Base-by-base conservation (phyloP, 2,113 vertebrate species). In the Salvelinus fontinalis region DNA sequence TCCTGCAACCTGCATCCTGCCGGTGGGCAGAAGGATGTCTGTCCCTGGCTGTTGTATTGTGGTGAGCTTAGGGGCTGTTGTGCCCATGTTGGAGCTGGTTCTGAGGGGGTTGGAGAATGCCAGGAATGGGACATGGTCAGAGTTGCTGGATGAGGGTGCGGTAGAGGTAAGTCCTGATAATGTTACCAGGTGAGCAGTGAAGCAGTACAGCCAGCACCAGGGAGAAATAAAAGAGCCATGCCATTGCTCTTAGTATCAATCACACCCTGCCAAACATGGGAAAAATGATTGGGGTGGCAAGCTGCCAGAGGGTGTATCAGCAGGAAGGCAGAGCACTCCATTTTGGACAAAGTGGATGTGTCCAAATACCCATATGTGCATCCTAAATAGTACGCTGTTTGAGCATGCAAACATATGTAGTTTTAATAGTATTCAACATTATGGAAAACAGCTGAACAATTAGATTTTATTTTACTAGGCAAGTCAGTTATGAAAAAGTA, bases 211-310 rank as follows among this genome's bases (percentile, higher is more conserved):
- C 0, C 49, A 89, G 54, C 0, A 65, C 51, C 24, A 89, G 6
- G 13, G 79, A 49, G 29, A 84, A 70, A 78, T 60, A 57, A 11
- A 70, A 75, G 39, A 0, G 0, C 16, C 70, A 29, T 26, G 4
- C 75, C 89, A 91, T 92, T 79, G 71, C 16, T 71, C n/a, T 2
- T 54, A 7, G 13, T 69, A 0, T 1, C 73, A 71, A 73, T 76
- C 24, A 39, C 18, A 31, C 3, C 51, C 57, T 4, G 64, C 49
- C 14, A 6, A 49, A 77, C 48, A 80, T 64, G 87, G 88, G 75
- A 6, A 34, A 34, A 34, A 6, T 34, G 3, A 73, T 1, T 27
- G n/a, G 12, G 5, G 2, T 2, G 16, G 66, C 6, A 1, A 67
- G 66, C 26, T 31, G 16, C 18, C 34, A 20, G 8, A 26, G 64